Base-by-base conservation (phyloP, 2,888 invertebrate genomes). In the Cinara cedri region DNA sequence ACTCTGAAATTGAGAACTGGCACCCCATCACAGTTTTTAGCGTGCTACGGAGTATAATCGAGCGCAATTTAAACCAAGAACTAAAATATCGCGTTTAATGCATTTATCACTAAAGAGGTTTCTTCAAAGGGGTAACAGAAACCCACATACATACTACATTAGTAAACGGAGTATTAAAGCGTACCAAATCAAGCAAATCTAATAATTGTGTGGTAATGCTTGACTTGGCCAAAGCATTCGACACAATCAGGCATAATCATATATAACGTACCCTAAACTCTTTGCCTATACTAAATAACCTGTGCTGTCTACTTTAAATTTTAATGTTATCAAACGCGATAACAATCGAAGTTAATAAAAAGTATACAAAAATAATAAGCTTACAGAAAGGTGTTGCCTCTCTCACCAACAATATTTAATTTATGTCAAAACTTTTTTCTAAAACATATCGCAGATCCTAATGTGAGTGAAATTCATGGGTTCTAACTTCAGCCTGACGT, bases 341-440 rank as follows among this genome's bases (percentile, higher is more conserved):
- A n/a, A n/a, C n/a, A n/a, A n/a, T n/a, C n/a, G n/a, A n/a, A n/a
- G n/a, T n/a, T n/a, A n/a, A n/a, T n/a, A n/a, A n/a, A n/a, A n/a
- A n/a, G n/a, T n/a, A 34, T 1, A 13, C 63, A n/a, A 63, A 42
- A 42, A 16, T n/a, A 42, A 63, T 63, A 42, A 42, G 13, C 44
- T n/a, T 63, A 11, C 44, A n/a, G 3, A 16, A n/a, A 11, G 42
- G 63, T 16, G 63, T 63, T 10, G 9, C 63, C 19, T n/a, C n/a
- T n/a, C n/a, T n/a, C 63, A 42, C 10, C n/a, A 44, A 8, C 44
- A 42, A 42, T 19, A 42, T 16, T 11, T 42, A 63, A 63, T 19
- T 19, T 44, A n/a, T 11, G 42, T 42, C 63, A 63, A 63, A 44
- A 63, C 63, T 63, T 63, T 16, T n/a, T 63, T 42, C 42, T 63